phyloP scores from a whole-genome alignment of 2,797 vertebrate genomes.

The Lacerta bilineata region DNA sequence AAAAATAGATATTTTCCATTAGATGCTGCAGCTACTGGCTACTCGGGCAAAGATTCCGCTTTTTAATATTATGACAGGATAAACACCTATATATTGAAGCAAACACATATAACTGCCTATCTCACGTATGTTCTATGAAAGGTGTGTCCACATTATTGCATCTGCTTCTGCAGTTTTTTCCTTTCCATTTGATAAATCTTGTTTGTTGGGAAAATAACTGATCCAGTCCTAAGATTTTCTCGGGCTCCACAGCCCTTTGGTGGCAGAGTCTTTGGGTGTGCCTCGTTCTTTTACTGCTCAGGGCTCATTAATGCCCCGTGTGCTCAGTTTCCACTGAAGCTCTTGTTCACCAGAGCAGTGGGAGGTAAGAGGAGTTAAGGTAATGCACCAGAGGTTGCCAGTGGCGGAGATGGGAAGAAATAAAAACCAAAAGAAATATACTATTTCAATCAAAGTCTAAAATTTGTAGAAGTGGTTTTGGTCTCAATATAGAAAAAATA shows the following conservation, averaged over 20 bases:
- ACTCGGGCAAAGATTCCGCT: conserved; percentile 29
- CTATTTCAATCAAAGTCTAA: conserved; percentile 84
- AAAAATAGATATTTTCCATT: conserved; percentile 29
- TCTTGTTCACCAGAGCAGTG: conserved; percentile 54
- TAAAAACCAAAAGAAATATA: conserved; percentile 77
- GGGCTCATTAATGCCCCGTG: conserved; percentile 34
- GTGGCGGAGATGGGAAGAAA: conserved; percentile 74
- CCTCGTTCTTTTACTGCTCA: conserved; percentile 38
- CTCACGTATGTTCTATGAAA: conserved; percentile 15
- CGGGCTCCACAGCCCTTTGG: conserved; percentile 15
- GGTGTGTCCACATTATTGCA: conserved; percentile 5
- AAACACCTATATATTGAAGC: conserved; percentile 22
- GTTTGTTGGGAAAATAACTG: conserved; percentile 3
- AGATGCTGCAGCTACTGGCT: conserved; percentile 9
- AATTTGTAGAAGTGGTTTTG: conserved; percentile 86
- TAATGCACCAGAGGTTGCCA: conserved; percentile 74
- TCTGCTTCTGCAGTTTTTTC: conserved; percentile 4
- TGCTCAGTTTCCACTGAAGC: conserved; percentile 46
- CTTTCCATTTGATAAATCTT: conserved; percentile 38
- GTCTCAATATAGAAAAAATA: conserved; percentile 86
- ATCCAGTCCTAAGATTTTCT: conserved; percentile 50
- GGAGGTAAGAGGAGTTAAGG: conserved; percentile 76
- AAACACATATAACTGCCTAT: not conserved
- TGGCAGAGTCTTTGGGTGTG: conserved; percentile 39
- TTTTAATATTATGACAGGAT: conserved; percentile 5